Conservation (phyloP, 2,113 vertebrate species). For the Gymnorhina tibicen region DNA sequence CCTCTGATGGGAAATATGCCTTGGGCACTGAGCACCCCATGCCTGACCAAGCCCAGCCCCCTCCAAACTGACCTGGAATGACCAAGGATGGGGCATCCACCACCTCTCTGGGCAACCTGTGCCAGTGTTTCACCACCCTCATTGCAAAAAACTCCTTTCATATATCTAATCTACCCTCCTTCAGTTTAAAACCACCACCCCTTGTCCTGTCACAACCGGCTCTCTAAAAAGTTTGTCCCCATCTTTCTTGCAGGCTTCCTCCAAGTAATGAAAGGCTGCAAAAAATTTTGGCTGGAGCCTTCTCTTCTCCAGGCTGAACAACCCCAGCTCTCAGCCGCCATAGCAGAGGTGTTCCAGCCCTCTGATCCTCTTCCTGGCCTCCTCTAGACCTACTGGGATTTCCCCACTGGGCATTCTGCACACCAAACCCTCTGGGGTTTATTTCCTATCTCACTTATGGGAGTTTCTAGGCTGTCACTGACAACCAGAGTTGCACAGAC, state of each 20-base stretch:
- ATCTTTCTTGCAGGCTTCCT: neutral
- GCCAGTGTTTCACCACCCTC: neutral
- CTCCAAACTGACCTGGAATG: neutral
- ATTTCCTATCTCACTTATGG: neutral
- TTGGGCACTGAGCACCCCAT: rapidly evolving
- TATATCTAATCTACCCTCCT: neutral
- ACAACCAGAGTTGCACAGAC: neutral
- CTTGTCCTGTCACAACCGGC: neutral
- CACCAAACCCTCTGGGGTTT: neutral
- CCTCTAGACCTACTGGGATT: neutral
- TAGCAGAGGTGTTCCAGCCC: neutral
- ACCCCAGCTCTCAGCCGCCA: neutral
- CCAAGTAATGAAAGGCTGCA: neutral
- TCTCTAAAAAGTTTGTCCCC: neutral
- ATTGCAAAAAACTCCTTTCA: neutral
- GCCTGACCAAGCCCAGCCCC: neutral
- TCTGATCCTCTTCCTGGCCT: neutral
- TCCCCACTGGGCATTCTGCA: neutral
- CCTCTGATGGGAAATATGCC: neutral
- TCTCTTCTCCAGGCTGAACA: neutral
- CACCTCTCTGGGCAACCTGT: neutral
- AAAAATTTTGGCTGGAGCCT: neutral
- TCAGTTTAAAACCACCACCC: neutral
- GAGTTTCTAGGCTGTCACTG: neutral
- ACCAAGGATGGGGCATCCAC: neutral